Evolutionary conservation across 2,888 invertebrate species (phyloP).

Genomic region (Cephus sareptanus): DNA sequence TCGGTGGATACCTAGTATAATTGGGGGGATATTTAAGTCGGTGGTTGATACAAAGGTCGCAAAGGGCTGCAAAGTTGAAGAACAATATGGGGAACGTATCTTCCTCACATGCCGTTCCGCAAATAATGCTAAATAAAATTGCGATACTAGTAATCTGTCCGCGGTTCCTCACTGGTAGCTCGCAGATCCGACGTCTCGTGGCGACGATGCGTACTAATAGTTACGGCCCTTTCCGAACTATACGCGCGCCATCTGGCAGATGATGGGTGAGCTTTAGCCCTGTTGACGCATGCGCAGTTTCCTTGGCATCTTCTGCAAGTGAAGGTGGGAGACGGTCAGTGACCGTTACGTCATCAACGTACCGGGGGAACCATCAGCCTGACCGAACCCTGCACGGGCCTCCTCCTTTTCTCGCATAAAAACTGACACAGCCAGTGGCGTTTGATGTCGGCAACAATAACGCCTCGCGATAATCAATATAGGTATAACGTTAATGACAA

Average conservation of each 20-base stretch:
- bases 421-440: background rate
- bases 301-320: constrained; percentile 25
- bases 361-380: constrained; percentile 46
- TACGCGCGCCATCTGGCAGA: background rate
- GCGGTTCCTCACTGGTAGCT: background rate
- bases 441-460: background rate
- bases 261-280: background rate
- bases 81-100: background rate
- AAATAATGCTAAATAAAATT: background rate
- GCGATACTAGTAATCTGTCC: background rate
- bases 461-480: background rate
- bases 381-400: constrained; percentile 28
- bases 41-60: too few relatives aligned
- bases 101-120: background rate
- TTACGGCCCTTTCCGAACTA: background rate
- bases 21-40: background rate
- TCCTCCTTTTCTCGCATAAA: background rate
- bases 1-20: background rate
- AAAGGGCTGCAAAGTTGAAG: background rate
- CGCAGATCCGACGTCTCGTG: background rate
- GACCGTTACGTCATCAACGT: constrained; percentile 64
- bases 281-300: background rate
- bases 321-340: constrained; percentile 57
- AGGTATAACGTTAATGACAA: background rate
- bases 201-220: background rate